Evolutionary conservation across 2,797 vertebrate species (phyloP).

Genomic region (Sebastes iracundus): DNA sequence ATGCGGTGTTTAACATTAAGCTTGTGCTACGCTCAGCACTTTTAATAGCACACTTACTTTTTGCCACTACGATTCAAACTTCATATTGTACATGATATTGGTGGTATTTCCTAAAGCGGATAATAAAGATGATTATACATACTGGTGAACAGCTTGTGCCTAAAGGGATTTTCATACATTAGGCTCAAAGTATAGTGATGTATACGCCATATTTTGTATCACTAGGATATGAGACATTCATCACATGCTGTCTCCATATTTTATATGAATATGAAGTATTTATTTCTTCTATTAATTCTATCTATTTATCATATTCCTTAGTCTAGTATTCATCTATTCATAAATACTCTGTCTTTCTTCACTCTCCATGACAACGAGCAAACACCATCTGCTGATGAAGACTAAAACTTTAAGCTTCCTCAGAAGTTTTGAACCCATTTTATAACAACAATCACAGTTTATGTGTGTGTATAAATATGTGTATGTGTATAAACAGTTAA

Average conservation of each 20-base stretch:
- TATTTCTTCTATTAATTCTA: not conserved
- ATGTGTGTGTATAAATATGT: not conserved
- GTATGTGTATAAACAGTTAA: not conserved
- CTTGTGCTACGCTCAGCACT: conserved; percentile 43
- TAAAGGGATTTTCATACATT: not conserved
- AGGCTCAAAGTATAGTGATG: not conserved
- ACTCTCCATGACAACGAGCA: not conserved
- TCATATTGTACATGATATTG: not conserved
- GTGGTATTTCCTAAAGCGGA: not conserved
- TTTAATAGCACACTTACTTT: conserved; percentile 6
- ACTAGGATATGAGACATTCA: too few relatives aligned
- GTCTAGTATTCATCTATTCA: not conserved
- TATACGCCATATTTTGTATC: not conserved
- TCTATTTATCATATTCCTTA: not conserved
- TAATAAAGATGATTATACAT: not conserved
- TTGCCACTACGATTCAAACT: not conserved
- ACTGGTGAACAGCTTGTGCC: not conserved
- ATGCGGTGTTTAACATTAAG: conserved; percentile 53
- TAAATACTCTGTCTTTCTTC: not conserved
- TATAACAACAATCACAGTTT: not conserved
- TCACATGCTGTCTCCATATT: not conserved
- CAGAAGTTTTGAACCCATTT: too few relatives aligned
- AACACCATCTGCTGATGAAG: not conserved
- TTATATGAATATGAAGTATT: not conserved
- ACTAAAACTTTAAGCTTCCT: not conserved